Evolutionary conservation across 2,888 invertebrate genomes (phyloP), one percentile per base, ranked within the genome.

Genomic region (Diadegma fenestrale): DNA sequence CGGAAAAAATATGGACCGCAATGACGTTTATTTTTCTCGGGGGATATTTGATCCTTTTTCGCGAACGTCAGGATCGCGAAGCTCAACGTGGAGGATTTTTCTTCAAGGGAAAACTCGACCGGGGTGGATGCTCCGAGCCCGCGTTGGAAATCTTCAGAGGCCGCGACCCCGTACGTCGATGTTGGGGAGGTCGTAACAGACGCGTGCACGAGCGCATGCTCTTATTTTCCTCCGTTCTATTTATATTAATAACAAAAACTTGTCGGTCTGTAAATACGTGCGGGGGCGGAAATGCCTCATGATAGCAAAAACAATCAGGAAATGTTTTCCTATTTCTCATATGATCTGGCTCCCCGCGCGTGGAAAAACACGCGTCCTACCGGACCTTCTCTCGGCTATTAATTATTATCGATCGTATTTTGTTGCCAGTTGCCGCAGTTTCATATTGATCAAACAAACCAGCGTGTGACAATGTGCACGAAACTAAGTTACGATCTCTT

Each of bases 91-190:
- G 58, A 75, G n/a, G 19, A 75, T 30, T 45, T 73, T 75, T 26
- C 41, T 63, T 12, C 30, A 26, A 41, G 72, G 72, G 19, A 72
- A n/a, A 12, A 19, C 63, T 22, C 43, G 54, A 48, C 26, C 71
- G 48, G 19, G 68, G 78, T 77, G 64, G 78, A 78, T 58, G 68
- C 68, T 78, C 78, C 58, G n/a, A 19, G 58, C 68, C 41, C 26
- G 66, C 66, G 58, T 43, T 54, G 58, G 58, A 68, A 68, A 48
- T 41, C 72, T 66, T 61, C 48, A 72, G 77, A 84, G 84, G 80
- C 80, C 48, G 77, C 80, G 84, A 84, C 84, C 80, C 80, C 80
- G 61, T 14, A 22, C 30, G 30, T 78, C 61, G 72, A 73, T 63
- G 66, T 77, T 48, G 41, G 77, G 77, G 51, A 41, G 77, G 77